Evolutionary conservation across 1,140 invertebrate species (phyloP), one percentile per base, ranked within the genome.

Genomic region (Zaprionus ornatus): DNA sequence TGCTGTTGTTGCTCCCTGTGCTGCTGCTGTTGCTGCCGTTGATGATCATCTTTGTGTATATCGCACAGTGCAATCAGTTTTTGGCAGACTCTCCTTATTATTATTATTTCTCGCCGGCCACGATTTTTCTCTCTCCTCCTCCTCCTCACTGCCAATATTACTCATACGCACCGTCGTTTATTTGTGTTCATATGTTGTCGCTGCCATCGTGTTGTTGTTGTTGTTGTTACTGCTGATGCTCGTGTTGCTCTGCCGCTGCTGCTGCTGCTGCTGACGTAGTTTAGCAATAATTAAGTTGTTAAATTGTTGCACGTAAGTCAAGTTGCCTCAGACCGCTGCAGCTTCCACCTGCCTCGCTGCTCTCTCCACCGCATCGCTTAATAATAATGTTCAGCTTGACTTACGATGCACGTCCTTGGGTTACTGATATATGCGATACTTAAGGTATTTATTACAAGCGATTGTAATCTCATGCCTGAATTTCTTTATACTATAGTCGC

Each of bases 231-330:
- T 23, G 40, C 6, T 66, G 64, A 15, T 48, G 27, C 52, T 52
- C 50, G 60, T 45, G 61, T 29, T 63, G 52, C 29, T 65, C 21
- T 42, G 63, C 13, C 35, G 57, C n/a, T 64, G 66, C 35, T 65
- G 63, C 45, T 40, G 68, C 55, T 85, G 81, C 73, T 73, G 81
- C 67, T 81, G 78, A 70, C 68, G 82, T 86, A 91, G 90, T 91
- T 91, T 91, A 91, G 90, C 85, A 91, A 91, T 91, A 91, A 91
- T 91, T 91, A 91, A 91, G 90, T 91, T 91, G 90, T 91, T 90
- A 91, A 91, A 91, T 86, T 90, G 84, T 88, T 88, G 88, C 84
- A 88, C 84, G 83, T 84, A 91, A 91, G 83, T 91, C 83, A 90
- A 81, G 81, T 63, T 73, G 66, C 69, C 54, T 75, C 59, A 62